Evolutionary conservation across 2,888 invertebrate genomes (phyloP).

Genomic region (Acronicta psi): DNA sequence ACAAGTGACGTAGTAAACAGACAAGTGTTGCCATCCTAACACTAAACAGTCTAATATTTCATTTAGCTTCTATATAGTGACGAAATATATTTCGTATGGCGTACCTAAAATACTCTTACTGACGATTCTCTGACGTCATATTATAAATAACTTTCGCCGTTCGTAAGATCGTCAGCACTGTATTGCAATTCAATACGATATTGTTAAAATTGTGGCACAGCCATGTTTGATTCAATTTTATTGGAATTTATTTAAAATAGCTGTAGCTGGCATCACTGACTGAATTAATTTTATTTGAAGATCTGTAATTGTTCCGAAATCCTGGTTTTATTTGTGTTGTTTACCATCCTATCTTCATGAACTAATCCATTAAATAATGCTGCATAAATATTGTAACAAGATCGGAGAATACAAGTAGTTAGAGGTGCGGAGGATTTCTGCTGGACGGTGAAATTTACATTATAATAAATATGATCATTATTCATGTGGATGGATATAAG

Average conservation of each 20-base stretch:
- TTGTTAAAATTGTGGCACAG: neutral
- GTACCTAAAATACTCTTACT: conserved; percentile 45
- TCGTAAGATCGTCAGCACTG: conserved; percentile 32
- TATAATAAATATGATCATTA: no score
- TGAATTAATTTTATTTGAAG: neutral
- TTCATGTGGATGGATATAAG: no score
- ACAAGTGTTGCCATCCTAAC: conserved; percentile 30
- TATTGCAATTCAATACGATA: conserved; percentile 28
- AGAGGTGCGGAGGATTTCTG: no score
- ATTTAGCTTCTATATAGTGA: conserved; percentile 21
- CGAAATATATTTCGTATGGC: conserved; percentile 30
- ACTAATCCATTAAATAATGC: no score
- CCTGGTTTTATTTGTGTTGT: no score
- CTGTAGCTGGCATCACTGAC: no score
- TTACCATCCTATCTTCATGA: neutral
- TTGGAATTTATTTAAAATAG: neutral
- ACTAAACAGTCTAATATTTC: conserved; percentile 18
- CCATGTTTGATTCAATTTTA: neutral
- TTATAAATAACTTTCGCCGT: conserved; percentile 63
- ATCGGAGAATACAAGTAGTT: no score
- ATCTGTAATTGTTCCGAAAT: neutral
- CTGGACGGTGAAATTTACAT: no score
- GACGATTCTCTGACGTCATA: conserved; percentile 53
- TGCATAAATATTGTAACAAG: no score
- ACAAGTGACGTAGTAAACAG: no score